A percentile compares a stretch with the other conserved stretches of the same genome.
Evolutionary conservation across 2,797 vertebrate genomes (phyloP).

Genomic region (Ptychadena robeensis): DNA sequence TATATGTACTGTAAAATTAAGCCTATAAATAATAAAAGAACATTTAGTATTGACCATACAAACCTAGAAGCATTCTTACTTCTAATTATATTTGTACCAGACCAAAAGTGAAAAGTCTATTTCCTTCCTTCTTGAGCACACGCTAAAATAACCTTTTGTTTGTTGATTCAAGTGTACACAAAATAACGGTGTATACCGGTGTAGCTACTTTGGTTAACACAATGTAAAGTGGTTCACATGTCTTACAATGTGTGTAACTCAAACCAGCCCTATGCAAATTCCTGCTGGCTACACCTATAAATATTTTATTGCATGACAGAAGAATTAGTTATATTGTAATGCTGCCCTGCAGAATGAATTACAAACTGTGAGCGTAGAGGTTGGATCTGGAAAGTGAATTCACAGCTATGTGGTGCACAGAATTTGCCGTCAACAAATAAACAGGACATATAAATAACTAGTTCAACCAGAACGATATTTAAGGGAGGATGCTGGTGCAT

Average conservation of each 20-base stretch:
- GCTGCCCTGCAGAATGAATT: constrained; percentile 46
- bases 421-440: constrained; percentile 66
- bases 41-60: too few species aligned
- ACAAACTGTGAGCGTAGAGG: constrained; percentile 1
- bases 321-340: constrained; percentile 61
- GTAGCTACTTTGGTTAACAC: constrained; percentile 36
- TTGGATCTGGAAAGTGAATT: constrained; percentile 39
- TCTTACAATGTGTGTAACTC: constrained; percentile 44
- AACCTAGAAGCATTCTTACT: not conserved
- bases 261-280: constrained; percentile 53
- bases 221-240: constrained; percentile 36
- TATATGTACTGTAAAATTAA: too few species aligned
- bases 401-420: constrained; percentile 6
- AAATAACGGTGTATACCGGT: constrained; percentile 33
- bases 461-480: not conserved
- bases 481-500: not conserved
- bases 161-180: constrained; percentile 38
- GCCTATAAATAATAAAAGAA: too few species aligned
- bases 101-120: not conserved
- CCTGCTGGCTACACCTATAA: constrained; percentile 56
- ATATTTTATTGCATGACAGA: constrained; percentile 59
- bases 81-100: not conserved
- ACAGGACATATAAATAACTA: constrained; percentile 11
- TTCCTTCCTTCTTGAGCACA: not conserved
- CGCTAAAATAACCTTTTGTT: constrained; percentile 32